Base-by-base conservation (phyloP, 2,888 invertebrate species). In the Trissolcus brochymenae region DNA sequence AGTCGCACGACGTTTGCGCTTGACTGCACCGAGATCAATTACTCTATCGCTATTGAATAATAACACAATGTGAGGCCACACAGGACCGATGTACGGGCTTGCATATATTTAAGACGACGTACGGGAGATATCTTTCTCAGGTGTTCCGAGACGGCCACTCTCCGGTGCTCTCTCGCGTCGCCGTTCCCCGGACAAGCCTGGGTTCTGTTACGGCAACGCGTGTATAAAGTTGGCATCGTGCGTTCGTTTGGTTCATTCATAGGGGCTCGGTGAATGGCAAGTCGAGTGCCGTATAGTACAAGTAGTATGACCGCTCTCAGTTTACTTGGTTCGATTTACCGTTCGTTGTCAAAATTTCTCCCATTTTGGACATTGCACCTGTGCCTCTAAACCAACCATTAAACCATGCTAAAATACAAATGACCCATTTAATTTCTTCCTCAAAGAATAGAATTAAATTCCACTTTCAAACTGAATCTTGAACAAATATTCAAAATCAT, bases 241-340 rank as follows among this genome's bases (percentile, higher is more conserved):
- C 78, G 73, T 82, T 82, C 82, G 82, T 85, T 82, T 55, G 81
- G 82, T 87, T 88, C 88, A 88, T 88, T 88, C 88, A 88, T 86
- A 84, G 85, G 82, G 83, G 81, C 80, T 82, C 82, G 76, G 84
- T 87, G 87, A 87, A 87, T 87, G 87, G 86, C 83, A 83, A 81
- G 80, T 83, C 79, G 82, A 82, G 79, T 80, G 81, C 78, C 80
- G 78, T 82, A 80, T 68, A 80, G 78, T 80, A 76, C 80, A 71
- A 71, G 75, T 74, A 75, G 78, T 80, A 77, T 76, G 62, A 72
- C 77, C 57, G 64, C 70, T 70, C 60, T 64, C 61, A 43, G 55
- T 73, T 73, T 64, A 80, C 71, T 76, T 71, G 71, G 51, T 76
- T 61, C 56, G 49, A 60, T 60, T 59, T 62, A 35, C 49, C 35